Evolutionary conservation across 2,113 vertebrate genomes (phyloP).

Genomic region (Eulemur macaco): DNA sequence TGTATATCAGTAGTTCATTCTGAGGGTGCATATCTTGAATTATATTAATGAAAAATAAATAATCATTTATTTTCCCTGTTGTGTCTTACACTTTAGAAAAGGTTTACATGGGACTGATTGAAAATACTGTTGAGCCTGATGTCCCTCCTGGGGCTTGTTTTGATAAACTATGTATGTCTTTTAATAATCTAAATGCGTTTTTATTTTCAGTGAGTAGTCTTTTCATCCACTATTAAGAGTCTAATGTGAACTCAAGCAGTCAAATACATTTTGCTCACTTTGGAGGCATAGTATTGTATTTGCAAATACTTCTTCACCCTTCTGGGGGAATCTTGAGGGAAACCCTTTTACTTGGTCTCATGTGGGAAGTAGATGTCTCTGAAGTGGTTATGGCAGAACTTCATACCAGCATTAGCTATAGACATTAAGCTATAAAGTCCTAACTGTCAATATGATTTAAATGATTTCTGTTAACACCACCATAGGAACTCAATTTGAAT

Average conservation of each 20-base stretch:
- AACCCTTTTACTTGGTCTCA: slow-evolving; percentile 29
- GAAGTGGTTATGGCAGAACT: slow-evolving; percentile 46
- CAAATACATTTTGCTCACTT: slow-evolving; percentile 9
- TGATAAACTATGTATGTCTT: neutral
- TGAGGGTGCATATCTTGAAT: slow-evolving; percentile 22
- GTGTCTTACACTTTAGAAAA: slow-evolving; percentile 17
- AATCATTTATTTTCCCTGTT: neutral
- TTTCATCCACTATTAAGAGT: neutral
- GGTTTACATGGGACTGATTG: neutral
- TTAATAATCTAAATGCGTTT: slow-evolving; percentile 29
- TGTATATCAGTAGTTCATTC: neutral
- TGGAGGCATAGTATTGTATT: neutral
- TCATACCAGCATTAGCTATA: neutral
- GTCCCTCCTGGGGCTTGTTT: slow-evolving; percentile 19
- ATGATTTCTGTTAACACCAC: neutral
- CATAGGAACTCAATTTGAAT: neutral
- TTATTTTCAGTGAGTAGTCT: neutral
- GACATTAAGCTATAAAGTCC: slow-evolving; percentile 44
- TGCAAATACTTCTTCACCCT: slow-evolving; percentile 19
- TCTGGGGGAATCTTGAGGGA: slow-evolving; percentile 43
- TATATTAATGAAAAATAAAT: slow-evolving; percentile 35
- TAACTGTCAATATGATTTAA: neutral
- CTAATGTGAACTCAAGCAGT: slow-evolving; percentile 52
- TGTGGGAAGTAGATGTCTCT: slow-evolving; percentile 32
- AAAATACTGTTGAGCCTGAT: slow-evolving; percentile 31